Evolutionary conservation across 2,113 vertebrate species (phyloP).

Genomic region (Nyctereutes procyonoides): DNA sequence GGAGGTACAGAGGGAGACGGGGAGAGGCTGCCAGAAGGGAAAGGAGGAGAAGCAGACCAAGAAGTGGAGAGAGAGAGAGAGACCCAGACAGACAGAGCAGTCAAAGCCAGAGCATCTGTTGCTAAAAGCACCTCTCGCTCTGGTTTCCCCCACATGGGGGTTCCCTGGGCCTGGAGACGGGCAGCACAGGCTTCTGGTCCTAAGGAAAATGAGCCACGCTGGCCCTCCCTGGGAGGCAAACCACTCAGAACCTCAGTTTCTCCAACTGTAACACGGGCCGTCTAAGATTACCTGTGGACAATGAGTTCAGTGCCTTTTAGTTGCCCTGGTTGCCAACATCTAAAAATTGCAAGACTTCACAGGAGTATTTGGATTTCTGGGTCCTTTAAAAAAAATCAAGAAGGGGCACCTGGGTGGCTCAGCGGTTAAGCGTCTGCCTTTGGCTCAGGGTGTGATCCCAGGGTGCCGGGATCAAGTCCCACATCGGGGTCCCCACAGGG

Average conservation of each 20-base stretch:
- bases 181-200: accelerated
- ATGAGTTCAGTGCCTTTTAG: neutral
- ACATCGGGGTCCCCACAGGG: no score
- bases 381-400: neutral
- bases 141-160: no score
- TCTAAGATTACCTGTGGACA: neutral
- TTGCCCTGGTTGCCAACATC: neutral
- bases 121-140: neutral
- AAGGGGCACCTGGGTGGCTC: no score
- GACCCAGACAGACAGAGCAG: neutral
- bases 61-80: neutral
- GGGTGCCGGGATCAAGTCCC: no score
- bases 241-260: neutral
- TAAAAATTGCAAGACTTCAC: neutral
- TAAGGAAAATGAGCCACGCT: neutral
- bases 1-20: neutral
- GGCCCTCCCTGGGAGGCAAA: neutral
- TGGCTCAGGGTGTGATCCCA: no score
- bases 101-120: neutral
- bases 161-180: neutral
- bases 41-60: neutral
- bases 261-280: neutral
- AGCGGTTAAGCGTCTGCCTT: no score
- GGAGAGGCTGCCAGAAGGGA: no score
- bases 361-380: neutral